Evolutionary conservation across 2,113 vertebrate genomes (phyloP), one percentile per base, ranked within the genome.

Genomic region (Nanger granti): DNA sequence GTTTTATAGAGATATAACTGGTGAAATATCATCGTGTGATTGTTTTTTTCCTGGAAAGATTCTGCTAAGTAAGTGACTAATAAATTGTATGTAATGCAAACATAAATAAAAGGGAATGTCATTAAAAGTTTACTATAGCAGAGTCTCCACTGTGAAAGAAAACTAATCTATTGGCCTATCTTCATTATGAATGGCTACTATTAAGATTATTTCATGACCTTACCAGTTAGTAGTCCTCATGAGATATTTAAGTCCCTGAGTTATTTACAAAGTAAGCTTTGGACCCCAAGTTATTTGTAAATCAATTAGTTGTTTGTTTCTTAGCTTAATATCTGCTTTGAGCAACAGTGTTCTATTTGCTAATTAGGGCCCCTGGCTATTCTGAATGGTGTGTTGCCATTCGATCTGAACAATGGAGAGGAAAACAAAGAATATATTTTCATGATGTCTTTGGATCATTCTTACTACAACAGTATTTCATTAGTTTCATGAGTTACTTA

Each of bases 31-130:
- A 97, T 49, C 69, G 93, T 92, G 66, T 97, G 59, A 98, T 97
- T 88, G 97, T 92, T 97, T 97, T 83, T 83, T 54, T 34, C 11
- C 94, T 96, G 91, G 97, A 98, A 98, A 96, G 97, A 94, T 98
- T 98, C 94, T 98, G 98, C 98, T 97, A 97, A 98, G 95, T 96
- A 97, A 98, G 97, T 98, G 98, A 98, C 98, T 97, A 98, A 98
- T 98, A 98, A 98, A 98, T 98, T 98, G 92, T 57, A 93, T 44
- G 76, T 98, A 98, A 98, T 94, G 95, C 87, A 98, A 98, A 96
- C 93, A 98, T 98, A 98, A 98, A 98, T 98, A 98, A 98, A 97
- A 98, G 41, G 89, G 76, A 98, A 98, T 94, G 84, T 57, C 88
- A 95, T 89, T 79, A 97, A 96, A 91, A 84, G 54, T 87, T 59